A percentile compares a stretch with the other conserved stretches of the same genome.
Evolutionary conservation across 2,113 vertebrate genomes (phyloP).

Genomic region (Epinephelus moara): DNA sequence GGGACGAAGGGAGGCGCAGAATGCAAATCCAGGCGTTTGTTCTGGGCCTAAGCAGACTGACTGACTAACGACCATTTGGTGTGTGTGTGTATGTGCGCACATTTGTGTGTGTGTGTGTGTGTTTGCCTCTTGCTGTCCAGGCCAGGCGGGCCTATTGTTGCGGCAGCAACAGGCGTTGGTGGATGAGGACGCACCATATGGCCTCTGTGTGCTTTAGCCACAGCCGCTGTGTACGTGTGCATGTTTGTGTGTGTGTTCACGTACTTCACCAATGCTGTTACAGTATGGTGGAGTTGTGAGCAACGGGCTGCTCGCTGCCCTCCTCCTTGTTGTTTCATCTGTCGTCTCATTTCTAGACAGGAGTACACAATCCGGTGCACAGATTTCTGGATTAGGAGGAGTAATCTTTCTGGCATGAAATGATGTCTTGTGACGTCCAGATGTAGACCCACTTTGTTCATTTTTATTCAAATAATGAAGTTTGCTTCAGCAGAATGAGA

Average conservation of each 20-base stretch:
- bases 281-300: conserved; percentile 89
- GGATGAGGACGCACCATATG: conserved; percentile 95
- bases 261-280: conserved; percentile 89
- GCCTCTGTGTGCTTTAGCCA: conserved; percentile 94
- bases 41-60: conserved; percentile 81
- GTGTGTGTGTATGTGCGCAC: conserved; percentile 75
- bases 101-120: conserved; percentile 82
- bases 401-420: conserved; percentile 54
- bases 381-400: conserved; percentile 63
- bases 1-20: conserved; percentile 71
- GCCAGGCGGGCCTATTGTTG: conserved; percentile 91
- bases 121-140: conserved; percentile 87
- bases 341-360: conserved; percentile 59
- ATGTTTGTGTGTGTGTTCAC: conserved; percentile 78
- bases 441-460: conserved; percentile 25
- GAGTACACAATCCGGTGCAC: conserved; percentile 62
- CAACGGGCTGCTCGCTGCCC: conserved; percentile 48
- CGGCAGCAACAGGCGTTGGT: conserved; percentile 94
- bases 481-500: not conserved
- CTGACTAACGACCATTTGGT: conserved; percentile 89
- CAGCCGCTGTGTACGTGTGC: conserved; percentile 79
- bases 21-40: conserved; percentile 89
- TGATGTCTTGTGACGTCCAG: conserved; percentile 41
- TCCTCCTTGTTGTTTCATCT: conserved; percentile 70
- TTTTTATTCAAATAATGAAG: not conserved